Evolutionary conservation across 2,888 invertebrate species (phyloP), one percentile per base, ranked within the genome.

Genomic region (Platycheirus albimanus): DNA sequence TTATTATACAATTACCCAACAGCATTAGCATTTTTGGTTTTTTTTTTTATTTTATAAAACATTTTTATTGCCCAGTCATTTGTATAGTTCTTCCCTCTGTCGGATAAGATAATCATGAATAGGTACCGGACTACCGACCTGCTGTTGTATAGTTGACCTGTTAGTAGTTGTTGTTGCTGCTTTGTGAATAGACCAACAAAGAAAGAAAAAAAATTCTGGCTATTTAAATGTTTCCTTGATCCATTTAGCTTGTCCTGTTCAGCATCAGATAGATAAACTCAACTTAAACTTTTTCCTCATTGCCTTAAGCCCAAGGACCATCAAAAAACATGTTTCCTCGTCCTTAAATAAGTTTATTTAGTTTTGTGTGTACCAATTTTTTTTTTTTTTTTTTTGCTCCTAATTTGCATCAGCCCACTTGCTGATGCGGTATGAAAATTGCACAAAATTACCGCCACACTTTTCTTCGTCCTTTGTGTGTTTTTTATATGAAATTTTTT

Each of bases 361-460:
- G 36, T 33, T 52, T 52, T 15, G 7, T n/a, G 33, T n/a, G 33
- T 30, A 51, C 19, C 33, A 33, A 38, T 38, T 41, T 33, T 17
- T 11, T 77, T 66, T 77, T n/a, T n/a, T n/a, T n/a, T n/a, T n/a
- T n/a, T n/a, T n/a, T n/a, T n/a, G n/a, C n/a, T n/a, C n/a, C n/a
- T 67, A 56, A 79, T 79, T 72, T 79, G 52, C 69, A 63, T 61
- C 61, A 36, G 30, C 38, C 41, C 52, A 28, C 10, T 6, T 20
- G 20, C 38, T 3, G 1, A 13, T 33, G 28, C 24, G 43, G 52
- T 28, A 54, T 47, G 33, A 33, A 61, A 78, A 66, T 56, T 61
- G 41, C 19, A 38, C 36, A 61, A 74, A 58, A 69, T 72, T 74
- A 74, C 54, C 63, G 69, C 75, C 79, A 69, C 79, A 67, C 61